Evolutionary conservation across 2,113 vertebrate species (phyloP), one percentile per base, ranked within the genome.

Genomic region (Amblyopsis rosae): DNA sequence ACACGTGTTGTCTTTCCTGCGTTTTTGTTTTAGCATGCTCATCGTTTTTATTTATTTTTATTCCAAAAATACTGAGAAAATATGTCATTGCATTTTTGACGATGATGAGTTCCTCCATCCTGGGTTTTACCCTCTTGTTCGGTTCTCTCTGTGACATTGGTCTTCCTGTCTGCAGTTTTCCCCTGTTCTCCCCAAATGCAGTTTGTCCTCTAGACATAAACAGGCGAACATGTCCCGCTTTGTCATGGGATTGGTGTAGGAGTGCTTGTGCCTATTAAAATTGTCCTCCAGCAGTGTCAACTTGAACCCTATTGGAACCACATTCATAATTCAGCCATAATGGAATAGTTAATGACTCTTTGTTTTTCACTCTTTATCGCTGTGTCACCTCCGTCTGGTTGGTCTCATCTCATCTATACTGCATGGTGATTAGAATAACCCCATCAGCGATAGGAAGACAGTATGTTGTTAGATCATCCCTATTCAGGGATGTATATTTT

Each of bases 261-360:
- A 69, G 69, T 75, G 33, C 32, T 57, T 26, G 17, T 32, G 55
- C 32, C 32, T 57, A 19, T 5, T 59, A 65, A 35, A 74, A 72
- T 83, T 65, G n/a, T 60, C 59, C 61, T 65, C 69, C 51, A 65
- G 64, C 65, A 70, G 65, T 80, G 73, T 64, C 77, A 75, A 80
- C 73, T 59, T 77, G 48, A 77, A 79, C 51, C 65, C 69, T 72
- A 79, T 79, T 82, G 65, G 60, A 47, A 65, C 35, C 17, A 3
- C 60, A 81, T 87, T 82, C 61, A 85, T 84, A 71, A 88, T 90
- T 83, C 10, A 88, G 70, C 16, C 33, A 26, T 85, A 84, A 86
- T 87, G 67, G 82, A 88, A 87, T 85, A 87, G 69, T 83, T 82
- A 84, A 87, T 82, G 65, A 33, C 66, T 77, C 76, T 73, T 70